Conservation (phyloP, 2,113 vertebrate genomes). For the Castor canadensis region DNA sequence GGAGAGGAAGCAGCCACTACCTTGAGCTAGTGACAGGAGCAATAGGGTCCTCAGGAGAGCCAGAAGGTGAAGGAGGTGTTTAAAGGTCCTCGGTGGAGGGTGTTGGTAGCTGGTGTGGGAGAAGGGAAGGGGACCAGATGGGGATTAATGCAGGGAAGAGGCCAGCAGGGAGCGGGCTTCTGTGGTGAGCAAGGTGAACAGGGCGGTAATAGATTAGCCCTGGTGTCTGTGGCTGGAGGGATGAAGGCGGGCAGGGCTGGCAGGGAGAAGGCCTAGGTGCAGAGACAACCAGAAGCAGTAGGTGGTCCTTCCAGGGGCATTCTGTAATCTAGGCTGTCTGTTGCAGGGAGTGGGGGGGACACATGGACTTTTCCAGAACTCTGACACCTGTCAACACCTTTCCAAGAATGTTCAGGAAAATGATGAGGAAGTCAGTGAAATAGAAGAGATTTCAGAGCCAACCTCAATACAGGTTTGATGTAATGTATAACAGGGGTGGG, state of each 20-base stretch:
- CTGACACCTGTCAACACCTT: not conserved
- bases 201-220: constrained; percentile 10
- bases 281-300: not conserved
- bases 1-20: not conserved
- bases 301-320: too few species aligned
- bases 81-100: too few species aligned
- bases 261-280: not conserved
- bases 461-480: not conserved
- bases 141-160: constrained; percentile 2
- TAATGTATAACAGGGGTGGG: not conserved
- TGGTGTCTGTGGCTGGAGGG: not conserved
- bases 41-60: not conserved
- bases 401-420: not conserved
- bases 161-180: too few species aligned
- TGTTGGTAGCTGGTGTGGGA: too few species aligned
- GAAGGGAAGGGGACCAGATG: not conserved
- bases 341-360: too few species aligned
- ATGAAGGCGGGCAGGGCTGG: not conserved
- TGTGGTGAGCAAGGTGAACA: not conserved
- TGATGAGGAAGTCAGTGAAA: not conserved
- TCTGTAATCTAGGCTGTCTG: too few species aligned
- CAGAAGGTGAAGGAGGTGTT: not conserved
- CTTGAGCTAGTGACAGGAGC: not conserved
- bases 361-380: not conserved
- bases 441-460: not conserved